Base-by-base conservation (phyloP, 2,797 vertebrate genomes). In the Spea hammondii region DNA sequence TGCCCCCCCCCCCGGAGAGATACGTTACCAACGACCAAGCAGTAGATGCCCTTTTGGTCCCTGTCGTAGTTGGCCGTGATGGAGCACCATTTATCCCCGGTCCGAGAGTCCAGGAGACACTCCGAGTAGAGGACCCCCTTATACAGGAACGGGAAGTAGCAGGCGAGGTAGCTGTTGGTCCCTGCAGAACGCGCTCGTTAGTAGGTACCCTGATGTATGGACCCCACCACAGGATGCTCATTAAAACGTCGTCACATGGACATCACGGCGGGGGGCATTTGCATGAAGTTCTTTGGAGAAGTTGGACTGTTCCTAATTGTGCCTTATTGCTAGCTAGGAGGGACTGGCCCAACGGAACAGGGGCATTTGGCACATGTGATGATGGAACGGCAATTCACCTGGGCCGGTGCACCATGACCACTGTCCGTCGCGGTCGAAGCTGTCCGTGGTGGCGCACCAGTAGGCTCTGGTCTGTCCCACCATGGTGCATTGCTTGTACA, bases 331-430 rank as follows among this genome's bases (percentile, higher is more conserved):
- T 32, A 32, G 32, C 32, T 32, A 32, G 32, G 32, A 32, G 32
- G 32, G 32, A 32, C 32, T 32, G 32, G 32, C 32, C 32, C 32
- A 3, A 32, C 32, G 32, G 32, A 32, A 32, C 32, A 32, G 32
- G 32, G 32, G 32, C 32, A 32, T 32, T 32, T 32, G 32, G 32
- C 32, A 32, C 32, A 32, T 32, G 32, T 32, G 32, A 32, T 3
- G 32, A 32, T 32, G 32, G 32, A 32, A 32, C 32, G 32, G 32
- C 32, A 32, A 32, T 32, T 46, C 68, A 77, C 76, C 67, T 46
- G 76, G 57, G 4, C 76, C 76, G 13, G 6, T 77, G 53, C 76
- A 77, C 76, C 76, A 77, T 4, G 53, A 51, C 76, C 76, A 77
- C 9, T 13, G 46, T 14, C 76, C 76, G 11, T 77, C 76, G 5